Evolutionary conservation across 1,140 invertebrate genomes (phyloP).

Genomic region (Ruditapes philippinarum): DNA sequence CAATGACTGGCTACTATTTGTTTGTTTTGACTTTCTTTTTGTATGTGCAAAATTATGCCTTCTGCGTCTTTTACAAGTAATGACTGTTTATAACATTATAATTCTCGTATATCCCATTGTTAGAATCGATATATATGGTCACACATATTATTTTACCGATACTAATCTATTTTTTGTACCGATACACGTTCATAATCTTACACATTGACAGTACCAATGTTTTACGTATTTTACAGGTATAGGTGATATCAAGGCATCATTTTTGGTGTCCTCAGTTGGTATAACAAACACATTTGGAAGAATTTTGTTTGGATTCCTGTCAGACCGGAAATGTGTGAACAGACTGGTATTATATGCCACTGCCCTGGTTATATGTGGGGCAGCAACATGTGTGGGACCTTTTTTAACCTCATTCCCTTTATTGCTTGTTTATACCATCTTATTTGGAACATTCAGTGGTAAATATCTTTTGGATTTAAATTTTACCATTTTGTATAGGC

Average conservation of each 20-base stretch:
- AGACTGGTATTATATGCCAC: conserved; percentile 14
- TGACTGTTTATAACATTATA: too few relatives aligned
- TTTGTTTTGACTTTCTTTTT: too few relatives aligned
- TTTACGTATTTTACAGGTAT: conserved; percentile 53
- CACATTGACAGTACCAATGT: too few relatives aligned
- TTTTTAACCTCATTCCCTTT: background rate
- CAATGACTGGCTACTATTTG: too few relatives aligned
- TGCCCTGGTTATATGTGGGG: conserved; percentile 38
- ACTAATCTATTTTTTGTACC: too few relatives aligned
- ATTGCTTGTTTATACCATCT: conserved; percentile 4
- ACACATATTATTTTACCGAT: too few relatives aligned
- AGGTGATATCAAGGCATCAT: background rate
- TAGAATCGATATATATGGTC: too few relatives aligned
- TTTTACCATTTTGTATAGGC: too few relatives aligned
- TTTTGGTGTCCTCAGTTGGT: conserved; percentile 23
- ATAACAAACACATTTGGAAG: conserved; percentile 49
- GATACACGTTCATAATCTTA: too few relatives aligned
- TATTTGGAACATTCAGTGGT: conserved; percentile 54
- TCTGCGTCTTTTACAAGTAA: too few relatives aligned
- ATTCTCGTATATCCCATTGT: too few relatives aligned
- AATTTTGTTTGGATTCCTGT: conserved; percentile 34
- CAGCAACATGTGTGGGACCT: background rate
- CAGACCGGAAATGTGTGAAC: conserved; percentile 37
- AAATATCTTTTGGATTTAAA: background rate
- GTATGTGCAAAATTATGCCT: too few relatives aligned